A percentile compares a stretch with the other conserved stretches of the same genome.
These are phyloP conservation scores for Actenoides lindsayi DNA, from an alignment of 2,113 vertebrate species.

Conservation along the genomic window DNA sequence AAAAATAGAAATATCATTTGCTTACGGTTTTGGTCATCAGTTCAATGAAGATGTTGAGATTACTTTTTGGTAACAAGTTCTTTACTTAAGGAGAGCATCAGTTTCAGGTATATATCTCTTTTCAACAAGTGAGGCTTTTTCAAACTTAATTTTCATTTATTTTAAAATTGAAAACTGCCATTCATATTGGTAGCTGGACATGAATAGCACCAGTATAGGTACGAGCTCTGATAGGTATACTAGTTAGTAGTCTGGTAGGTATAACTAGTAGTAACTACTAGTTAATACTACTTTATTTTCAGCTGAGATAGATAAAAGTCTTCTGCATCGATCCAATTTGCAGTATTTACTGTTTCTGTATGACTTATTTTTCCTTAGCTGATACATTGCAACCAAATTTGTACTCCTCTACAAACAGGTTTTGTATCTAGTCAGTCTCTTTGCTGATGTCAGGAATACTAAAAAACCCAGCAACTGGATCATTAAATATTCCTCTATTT, in stretches of 20 bases:
- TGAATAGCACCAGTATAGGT: background rate
- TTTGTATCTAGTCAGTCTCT: background rate
- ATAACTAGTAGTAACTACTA: background rate
- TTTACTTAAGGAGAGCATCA: background rate
- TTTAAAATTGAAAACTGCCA: background rate
- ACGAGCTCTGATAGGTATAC: background rate
- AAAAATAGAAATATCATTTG: background rate
- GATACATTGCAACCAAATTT: background rate
- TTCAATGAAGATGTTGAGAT: background rate
- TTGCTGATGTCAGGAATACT: background rate
- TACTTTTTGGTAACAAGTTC: background rate
- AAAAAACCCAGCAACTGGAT: background rate
- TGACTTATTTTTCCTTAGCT: background rate
- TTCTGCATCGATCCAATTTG: background rate
- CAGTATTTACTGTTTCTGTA: background rate
- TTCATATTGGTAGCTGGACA: background rate
- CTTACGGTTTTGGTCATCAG: background rate
- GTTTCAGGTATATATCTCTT: background rate
- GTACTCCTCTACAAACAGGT: background rate
- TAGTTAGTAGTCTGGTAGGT: background rate
- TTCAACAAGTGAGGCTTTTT: background rate
- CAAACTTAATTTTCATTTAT: background rate
- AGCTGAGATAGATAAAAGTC: background rate
- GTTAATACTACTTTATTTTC: background rate
- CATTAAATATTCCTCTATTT: background rate